A percentile compares a stretch with the other conserved stretches of the same genome.
Evolutionary conservation across 2,888 invertebrate species (phyloP).

Genomic region (Cosmia trapezina): DNA sequence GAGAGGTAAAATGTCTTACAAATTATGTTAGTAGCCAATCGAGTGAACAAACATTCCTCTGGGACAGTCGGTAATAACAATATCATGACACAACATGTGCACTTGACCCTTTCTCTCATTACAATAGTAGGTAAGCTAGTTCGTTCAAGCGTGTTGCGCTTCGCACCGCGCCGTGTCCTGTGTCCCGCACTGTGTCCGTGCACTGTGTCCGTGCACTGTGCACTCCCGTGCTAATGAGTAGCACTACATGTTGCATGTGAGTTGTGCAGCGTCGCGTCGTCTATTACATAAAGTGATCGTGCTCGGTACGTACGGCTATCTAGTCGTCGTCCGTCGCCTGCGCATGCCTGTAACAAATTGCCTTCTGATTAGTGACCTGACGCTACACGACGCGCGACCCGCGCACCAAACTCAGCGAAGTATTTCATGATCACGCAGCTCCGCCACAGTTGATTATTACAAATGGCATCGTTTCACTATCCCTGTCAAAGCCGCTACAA

Average conservation of each 20-base stretch:
- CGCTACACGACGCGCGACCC: not conserved
- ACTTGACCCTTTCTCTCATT: conserved; percentile 16
- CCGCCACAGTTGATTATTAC: conserved; percentile 7
- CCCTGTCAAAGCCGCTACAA: not conserved
- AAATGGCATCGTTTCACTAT: conserved; percentile 7
- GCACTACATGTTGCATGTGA: not conserved
- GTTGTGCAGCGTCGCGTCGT: no score
- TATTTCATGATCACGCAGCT: no score
- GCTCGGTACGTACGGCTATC: not conserved
- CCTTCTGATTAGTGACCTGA: no score
- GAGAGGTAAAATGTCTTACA: not conserved
- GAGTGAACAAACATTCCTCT: not conserved
- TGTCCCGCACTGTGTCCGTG: no score
- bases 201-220: not conserved
- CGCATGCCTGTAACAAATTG: no score
- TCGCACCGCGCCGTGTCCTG: not conserved
- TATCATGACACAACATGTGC: no score
- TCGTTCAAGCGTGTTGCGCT: conserved; percentile 3
- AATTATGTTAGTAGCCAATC: not conserved
- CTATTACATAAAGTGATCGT: not conserved
- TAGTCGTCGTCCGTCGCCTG: not conserved
- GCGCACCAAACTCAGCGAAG: no score
- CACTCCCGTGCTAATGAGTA: not conserved
- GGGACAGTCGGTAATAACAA: not conserved
- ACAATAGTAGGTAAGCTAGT: conserved; percentile 2